Evolutionary conservation across 64 coral and sea anemone genomes (phyloP).

Genomic region (Catalaphyllia jardinei): DNA sequence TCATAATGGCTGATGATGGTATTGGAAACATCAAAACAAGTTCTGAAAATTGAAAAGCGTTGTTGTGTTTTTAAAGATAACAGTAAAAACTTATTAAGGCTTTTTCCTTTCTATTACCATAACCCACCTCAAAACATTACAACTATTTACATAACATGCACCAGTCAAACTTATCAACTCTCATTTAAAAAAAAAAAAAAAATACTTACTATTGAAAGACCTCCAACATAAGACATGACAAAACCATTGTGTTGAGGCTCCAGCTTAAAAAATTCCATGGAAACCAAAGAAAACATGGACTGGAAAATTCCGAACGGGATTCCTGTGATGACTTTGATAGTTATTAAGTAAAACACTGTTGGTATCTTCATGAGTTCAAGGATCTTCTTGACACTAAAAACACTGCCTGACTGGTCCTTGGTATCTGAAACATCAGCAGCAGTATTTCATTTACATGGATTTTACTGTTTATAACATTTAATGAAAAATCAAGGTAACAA

Average conservation of each 20-base stretch:
- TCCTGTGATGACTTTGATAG: constrained; percentile 77
- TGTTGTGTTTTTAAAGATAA: too few species aligned
- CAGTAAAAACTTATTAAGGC: too few species aligned
- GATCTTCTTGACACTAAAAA: constrained; percentile 84
- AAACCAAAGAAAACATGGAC: constrained; percentile 94
- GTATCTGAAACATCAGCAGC: constrained; percentile 7
- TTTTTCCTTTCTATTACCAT: too few species aligned
- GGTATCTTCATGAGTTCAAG: constrained; percentile 62
- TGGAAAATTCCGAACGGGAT: constrained; percentile 96
- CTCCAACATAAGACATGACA: constrained; percentile 91
- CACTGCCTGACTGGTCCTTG: neutral
- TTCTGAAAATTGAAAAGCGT: too few species aligned
- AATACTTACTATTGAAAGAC: constrained; percentile 92
- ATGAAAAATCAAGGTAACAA: too few species aligned
- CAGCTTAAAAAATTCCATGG: constrained; percentile 92
- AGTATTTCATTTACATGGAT: neutral
- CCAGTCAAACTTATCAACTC: neutral
- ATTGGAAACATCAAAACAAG: too few species aligned
- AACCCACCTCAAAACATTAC: too few species aligned
- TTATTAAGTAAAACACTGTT: constrained; percentile 77
- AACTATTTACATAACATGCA: too few species aligned
- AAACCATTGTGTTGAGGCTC: constrained; percentile 94
- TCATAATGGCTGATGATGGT: too few species aligned
- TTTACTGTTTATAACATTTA: too few species aligned
- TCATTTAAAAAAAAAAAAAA: neutral